Evolutionary conservation across 37 sponge, comb jelly and placozoan species (phyloP).

Genomic region (Tethya wilhelma): DNA sequence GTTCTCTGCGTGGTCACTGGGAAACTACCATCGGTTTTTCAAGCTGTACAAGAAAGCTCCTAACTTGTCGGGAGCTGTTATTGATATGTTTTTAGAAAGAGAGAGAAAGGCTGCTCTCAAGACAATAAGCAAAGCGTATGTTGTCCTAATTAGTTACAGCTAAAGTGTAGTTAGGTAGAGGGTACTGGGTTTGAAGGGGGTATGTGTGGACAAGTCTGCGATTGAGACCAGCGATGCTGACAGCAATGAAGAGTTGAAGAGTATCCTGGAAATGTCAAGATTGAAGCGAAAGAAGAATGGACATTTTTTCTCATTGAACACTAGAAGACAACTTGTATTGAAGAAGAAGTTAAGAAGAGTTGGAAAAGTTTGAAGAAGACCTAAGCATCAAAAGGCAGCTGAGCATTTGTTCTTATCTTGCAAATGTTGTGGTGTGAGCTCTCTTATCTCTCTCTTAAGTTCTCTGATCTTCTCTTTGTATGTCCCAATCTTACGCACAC

Average conservation of each 20-base stretch:
- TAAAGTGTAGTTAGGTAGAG: background rate
- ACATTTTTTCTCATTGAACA: too few species aligned
- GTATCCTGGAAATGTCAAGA: too few species aligned
- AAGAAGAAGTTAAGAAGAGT: too few species aligned
- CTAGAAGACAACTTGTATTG: too few species aligned
- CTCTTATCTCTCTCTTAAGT: too few species aligned
- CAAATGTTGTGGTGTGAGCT: too few species aligned
- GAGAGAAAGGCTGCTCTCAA: slow-evolving; percentile 83
- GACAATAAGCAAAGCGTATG: slow-evolving; percentile 89
- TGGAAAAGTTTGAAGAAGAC: too few species aligned
- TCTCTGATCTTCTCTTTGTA: too few species aligned
- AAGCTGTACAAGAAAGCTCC: slow-evolving; percentile 78
- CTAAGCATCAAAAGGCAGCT: too few species aligned
- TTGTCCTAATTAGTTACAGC: slow-evolving; percentile 1
- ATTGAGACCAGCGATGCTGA: background rate
- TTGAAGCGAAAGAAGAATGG: too few species aligned
- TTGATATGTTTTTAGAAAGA: slow-evolving; percentile 90
- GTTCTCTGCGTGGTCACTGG: slow-evolving; percentile 78
- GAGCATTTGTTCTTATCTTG: too few species aligned
- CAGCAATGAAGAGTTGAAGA: background rate
- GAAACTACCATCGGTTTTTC: slow-evolving; percentile 90
- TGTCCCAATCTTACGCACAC: too few species aligned
- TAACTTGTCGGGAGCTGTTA: slow-evolving; percentile 73
- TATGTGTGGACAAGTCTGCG: background rate
- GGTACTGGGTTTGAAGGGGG: background rate